Evolutionary conservation across 2,888 invertebrate species (phyloP).

Genomic region (Timema cristinae): DNA sequence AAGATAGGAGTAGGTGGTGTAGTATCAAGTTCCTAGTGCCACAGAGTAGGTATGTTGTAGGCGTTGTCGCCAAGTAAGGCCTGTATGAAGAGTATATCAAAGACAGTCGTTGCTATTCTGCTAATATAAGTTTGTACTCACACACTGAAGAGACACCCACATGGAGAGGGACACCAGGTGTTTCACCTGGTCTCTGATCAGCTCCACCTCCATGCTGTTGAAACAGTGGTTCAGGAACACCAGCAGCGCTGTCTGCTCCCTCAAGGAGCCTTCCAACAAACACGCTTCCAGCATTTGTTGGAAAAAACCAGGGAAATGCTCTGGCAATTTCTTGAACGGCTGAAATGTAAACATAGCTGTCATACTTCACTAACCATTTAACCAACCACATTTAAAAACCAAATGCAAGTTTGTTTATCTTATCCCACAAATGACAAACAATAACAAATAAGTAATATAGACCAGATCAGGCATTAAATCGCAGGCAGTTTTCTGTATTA

Average conservation of each 20-base stretch:
- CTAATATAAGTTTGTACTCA: slow-evolving; percentile 42
- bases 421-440: too few species aligned
- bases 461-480: too few species aligned
- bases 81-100: too few species aligned
- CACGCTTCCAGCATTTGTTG: slow-evolving; percentile 74
- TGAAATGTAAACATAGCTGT: slow-evolving; percentile 40
- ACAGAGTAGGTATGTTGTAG: too few species aligned
- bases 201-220: slow-evolving; percentile 93
- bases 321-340: slow-evolving; percentile 73
- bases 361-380: too few species aligned
- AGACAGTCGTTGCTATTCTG: background rate
- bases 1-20: too few species aligned
- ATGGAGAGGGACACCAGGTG: slow-evolving; percentile 87
- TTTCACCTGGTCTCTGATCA: slow-evolving; percentile 90
- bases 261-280: slow-evolving; percentile 56
- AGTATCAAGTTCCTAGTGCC: too few species aligned
- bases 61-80: too few species aligned
- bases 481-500: too few species aligned
- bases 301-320: slow-evolving; percentile 77
- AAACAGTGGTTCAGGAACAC: slow-evolving; percentile 95
- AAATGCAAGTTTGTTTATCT: too few species aligned
- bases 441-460: too few species aligned
- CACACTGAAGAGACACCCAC: slow-evolving; percentile 85
- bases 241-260: slow-evolving; percentile 82
- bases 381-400: too few species aligned